Percentiles rank a stretch among this genome's conserved stretches.
phyloP scores from a whole-genome alignment of 2,888 invertebrate species.

The Entomobrya multifasciata region DNA sequence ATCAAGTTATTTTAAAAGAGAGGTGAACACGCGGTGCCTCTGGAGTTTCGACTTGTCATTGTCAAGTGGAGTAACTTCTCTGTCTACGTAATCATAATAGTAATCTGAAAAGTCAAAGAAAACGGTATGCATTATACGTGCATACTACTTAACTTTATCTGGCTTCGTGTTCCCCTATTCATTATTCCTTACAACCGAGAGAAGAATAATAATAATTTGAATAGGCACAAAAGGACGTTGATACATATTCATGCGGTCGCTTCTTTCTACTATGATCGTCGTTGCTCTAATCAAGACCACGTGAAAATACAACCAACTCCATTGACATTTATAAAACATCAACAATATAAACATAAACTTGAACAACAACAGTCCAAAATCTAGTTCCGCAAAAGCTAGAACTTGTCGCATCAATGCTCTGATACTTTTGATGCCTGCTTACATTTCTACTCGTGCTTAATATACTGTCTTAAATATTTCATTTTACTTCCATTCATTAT shows the following conservation, averaged over 20 bases:
- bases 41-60: not conserved
- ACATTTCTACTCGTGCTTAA: no score
- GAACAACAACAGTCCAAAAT: not conserved
- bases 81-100: constrained; percentile 12
- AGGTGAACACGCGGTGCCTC: not conserved
- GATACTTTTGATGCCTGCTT: no score
- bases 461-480: no score
- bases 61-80: not conserved
- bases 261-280: no score
- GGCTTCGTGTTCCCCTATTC: not conserved
- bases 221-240: no score
- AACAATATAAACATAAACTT: not conserved
- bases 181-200: not conserved
- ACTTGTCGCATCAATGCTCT: no score
- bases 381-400: no score
- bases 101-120: constrained; percentile 31
- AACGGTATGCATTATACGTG: not conserved
- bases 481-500: constrained; percentile 49
- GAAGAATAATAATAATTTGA: no score
- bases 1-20: not conserved
- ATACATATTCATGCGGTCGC: no score
- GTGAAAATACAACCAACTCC: not conserved
- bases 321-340: not conserved
- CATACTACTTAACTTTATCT: not conserved
- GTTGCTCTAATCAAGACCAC: not conserved